Base-by-base conservation (phyloP, 2,113 vertebrate genomes). In the Carlito syrichta region DNA sequence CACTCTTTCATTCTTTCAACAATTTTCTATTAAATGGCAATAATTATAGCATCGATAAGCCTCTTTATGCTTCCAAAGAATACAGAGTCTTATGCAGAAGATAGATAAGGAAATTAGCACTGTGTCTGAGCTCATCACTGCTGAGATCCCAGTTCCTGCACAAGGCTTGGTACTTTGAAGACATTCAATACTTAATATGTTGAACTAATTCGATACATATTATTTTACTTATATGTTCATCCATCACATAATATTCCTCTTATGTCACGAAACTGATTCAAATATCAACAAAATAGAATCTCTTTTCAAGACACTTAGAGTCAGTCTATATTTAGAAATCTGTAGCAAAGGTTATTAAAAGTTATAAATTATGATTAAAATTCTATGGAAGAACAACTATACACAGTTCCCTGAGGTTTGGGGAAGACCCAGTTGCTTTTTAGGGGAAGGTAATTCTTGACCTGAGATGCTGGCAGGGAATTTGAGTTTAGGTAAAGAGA, bases 261-360 rank as follows among this genome's bases (percentile, higher is more conserved):
- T 69, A 43, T 8, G 11, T 84, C 32, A 68, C 30, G 4, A 48
- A 92, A 1, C 43, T 95, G 25, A 54, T 62, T 94, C 12, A 85
- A 54, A 69, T 89, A 74, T 69, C 8, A n/a, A 52, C 23, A 54
- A 52, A 32, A 43, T 69, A 19, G 3, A 56, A 35, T 83, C 23
- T 60, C 5, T 94, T 69, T 68, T 54, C 20, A 93, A 77, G 40
- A 8, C 2, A 66, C 0, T n/a, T 30, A 71, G 13, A 92, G 25
- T 1, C 2, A 43, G 60, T 66, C 1, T 5, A 43, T 78, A 78
- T 30, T 22, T 25, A 50, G 27, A 84, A 35, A 58, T 79, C 54
- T 91, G 2, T 66, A 45, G 84, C 23, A 54, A 84, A 69, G 62
- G 54, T 40, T 84, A 73, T 45, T 83, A 74, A 68, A 68, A n/a